Conservation (phyloP, 2,888 invertebrate genomes). For the Sthenelais limicola region DNA sequence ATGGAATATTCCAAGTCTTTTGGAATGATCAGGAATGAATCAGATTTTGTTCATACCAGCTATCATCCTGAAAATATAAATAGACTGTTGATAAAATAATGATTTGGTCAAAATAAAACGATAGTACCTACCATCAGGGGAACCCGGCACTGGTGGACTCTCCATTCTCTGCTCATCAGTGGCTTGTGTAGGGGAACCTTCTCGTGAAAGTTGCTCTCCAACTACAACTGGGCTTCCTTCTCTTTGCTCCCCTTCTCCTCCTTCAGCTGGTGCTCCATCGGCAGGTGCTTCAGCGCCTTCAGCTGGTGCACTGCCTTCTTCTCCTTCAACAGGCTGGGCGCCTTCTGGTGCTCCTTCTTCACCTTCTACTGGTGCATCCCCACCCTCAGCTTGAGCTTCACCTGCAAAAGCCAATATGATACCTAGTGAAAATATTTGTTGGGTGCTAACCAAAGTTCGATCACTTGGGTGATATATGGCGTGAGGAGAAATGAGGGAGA, state of each 20-base stretch:
- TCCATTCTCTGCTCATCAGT: background rate
- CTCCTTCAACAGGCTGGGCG: constrained; percentile 26
- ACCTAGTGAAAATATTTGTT: too few species aligned
- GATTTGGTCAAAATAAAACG: too few species aligned
- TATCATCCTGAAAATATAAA: too few species aligned
- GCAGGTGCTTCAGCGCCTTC: constrained; percentile 31
- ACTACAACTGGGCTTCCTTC: constrained; percentile 59
- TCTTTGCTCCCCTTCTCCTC: constrained; percentile 45
- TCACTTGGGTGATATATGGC: too few species aligned
- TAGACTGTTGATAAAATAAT: too few species aligned
- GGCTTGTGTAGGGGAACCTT: constrained; percentile 57
- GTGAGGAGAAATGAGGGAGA: too few species aligned
- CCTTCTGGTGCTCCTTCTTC: constrained; percentile 31
- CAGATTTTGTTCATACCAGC: too few species aligned
- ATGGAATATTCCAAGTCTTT: too few species aligned
- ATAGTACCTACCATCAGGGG: too few species aligned
- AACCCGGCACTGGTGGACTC: constrained; percentile 48
- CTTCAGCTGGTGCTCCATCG: background rate
- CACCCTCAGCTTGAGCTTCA: constrained; percentile 36
- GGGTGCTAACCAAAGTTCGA: too few species aligned
- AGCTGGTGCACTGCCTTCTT: background rate
- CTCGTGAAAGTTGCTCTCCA: constrained; percentile 66
- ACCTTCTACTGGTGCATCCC: constrained; percentile 44
- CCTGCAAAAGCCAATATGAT: too few species aligned
- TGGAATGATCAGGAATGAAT: too few species aligned